Evolutionary conservation across 2,113 vertebrate genomes (phyloP).

Genomic region (Ursus arctos): DNA sequence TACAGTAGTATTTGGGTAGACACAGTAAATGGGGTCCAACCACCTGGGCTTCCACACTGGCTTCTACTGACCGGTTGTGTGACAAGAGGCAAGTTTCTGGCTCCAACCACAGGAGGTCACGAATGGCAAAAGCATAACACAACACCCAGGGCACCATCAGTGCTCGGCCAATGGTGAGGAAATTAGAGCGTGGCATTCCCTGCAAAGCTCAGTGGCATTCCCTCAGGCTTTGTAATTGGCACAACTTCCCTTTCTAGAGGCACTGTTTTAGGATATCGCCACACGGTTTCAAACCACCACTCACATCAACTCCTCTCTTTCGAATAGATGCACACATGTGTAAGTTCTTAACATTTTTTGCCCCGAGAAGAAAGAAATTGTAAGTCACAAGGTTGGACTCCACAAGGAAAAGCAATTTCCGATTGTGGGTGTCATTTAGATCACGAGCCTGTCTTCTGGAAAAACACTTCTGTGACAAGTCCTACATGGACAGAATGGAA

Average conservation of each 20-base stretch:
- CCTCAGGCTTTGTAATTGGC: background rate
- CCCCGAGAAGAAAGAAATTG: background rate
- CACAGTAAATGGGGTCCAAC: background rate
- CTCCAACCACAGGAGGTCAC: background rate
- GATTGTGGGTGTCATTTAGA: background rate
- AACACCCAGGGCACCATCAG: background rate
- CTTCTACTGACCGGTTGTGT: background rate
- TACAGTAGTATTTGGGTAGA: background rate
- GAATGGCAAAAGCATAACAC: background rate
- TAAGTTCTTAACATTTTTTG: background rate
- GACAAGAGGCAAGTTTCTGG: background rate
- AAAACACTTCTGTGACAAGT: background rate
- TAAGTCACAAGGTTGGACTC: background rate
- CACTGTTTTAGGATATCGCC: no score
- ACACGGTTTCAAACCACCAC: background rate
- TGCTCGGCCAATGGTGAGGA: background rate
- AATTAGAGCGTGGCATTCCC: background rate
- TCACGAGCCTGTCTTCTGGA: background rate
- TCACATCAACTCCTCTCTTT: background rate
- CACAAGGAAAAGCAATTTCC: background rate
- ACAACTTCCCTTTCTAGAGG: background rate
- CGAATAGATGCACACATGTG: background rate
- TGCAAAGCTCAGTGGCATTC: accelerated
- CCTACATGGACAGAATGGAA: background rate
- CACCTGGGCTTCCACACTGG: background rate